Base-by-base conservation (phyloP, 2,888 invertebrate species). In the Eupelmus urozonus region DNA sequence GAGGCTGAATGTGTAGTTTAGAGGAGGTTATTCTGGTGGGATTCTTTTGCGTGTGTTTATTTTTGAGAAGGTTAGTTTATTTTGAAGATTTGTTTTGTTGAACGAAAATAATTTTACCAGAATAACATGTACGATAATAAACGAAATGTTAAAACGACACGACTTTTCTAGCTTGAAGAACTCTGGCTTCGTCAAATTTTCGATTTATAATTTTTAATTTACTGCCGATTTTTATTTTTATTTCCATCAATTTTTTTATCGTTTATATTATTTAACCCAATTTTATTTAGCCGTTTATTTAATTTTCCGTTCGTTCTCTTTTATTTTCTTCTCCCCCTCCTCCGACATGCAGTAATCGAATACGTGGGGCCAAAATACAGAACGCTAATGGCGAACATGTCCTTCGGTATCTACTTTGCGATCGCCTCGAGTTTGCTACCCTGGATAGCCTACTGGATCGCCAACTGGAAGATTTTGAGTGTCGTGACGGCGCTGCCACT, bases 301-400 rank as follows among this genome's bases (percentile, higher is more conserved):
- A 55, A 55, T 67, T 55, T 55, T 13, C 16, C 40, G 20, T 27
- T 34, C 5, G 34, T 34, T 40, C 9, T 11, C 51, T 40, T 9
- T 55, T 55, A 0, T 66, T 45, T 55, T 7, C 25, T 57, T 7
- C 18, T 40, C 18, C 34, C 53, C 11, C 27, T 49, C 25, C 25
- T 49, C 57, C 27, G 2, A 1, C 20, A 18, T 25, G 16, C 90
- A 96, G 96, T 96, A 65, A 90, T 96, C 82, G 96, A 96, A 88
- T 96, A 96, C 90, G 96, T 96, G 1, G 96, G 96, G 0, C 96
- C 96, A 34, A 95, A 95, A 90, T 96, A 96, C 93, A 92, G 97
- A 62, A 96, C 96, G 0, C 94, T 96, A 85, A 96, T 97, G 0
- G 96, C 96, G 16, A 97, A 97, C 88, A 95, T 96, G 95, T 96